Conservation (phyloP, 2,113 vertebrate genomes). For the Rhombomys opimus region DNA sequence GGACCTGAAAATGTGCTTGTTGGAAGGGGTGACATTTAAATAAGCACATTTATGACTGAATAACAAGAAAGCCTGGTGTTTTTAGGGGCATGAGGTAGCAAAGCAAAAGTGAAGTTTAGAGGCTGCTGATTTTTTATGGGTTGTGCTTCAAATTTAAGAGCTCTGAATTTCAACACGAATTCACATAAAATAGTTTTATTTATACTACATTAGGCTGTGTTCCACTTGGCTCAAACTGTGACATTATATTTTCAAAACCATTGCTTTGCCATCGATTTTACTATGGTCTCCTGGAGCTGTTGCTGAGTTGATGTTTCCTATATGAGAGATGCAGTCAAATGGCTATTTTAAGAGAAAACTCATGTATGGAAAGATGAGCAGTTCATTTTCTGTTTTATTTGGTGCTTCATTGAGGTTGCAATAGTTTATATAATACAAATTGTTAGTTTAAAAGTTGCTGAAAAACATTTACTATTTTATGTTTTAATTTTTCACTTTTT, state of each 20-base stretch:
- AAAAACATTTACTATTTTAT: constrained; percentile 46
- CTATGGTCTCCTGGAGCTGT: background rate
- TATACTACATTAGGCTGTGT: background rate
- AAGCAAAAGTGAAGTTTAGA: background rate
- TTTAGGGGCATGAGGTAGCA: background rate
- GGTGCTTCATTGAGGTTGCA: background rate
- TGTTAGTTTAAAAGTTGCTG: constrained; percentile 31
- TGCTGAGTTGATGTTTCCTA: constrained; percentile 53
- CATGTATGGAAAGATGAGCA: constrained; percentile 56
- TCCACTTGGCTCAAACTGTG: background rate
- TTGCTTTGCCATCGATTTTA: constrained; percentile 32
- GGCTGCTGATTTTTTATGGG: background rate
- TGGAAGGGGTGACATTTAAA: background rate
- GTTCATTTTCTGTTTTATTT: constrained; percentile 61
- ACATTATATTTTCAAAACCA: constrained; percentile 42
- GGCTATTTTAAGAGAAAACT: constrained; percentile 60
- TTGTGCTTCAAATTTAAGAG: background rate
- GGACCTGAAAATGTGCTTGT: background rate
- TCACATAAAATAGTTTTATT: constrained; percentile 43
- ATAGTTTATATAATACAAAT: background rate
- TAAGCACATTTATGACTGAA: background rate
- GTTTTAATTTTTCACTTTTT: constrained; percentile 36
- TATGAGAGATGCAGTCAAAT: constrained; percentile 62
- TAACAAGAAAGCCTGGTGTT: background rate
- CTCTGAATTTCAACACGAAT: constrained; percentile 40